A percentile compares a stretch with the other conserved stretches of the same genome.
These are phyloP conservation scores for Drosophila koepferae DNA, from an alignment of 2,888 invertebrate genomes.

Conservation along the genomic window DNA sequence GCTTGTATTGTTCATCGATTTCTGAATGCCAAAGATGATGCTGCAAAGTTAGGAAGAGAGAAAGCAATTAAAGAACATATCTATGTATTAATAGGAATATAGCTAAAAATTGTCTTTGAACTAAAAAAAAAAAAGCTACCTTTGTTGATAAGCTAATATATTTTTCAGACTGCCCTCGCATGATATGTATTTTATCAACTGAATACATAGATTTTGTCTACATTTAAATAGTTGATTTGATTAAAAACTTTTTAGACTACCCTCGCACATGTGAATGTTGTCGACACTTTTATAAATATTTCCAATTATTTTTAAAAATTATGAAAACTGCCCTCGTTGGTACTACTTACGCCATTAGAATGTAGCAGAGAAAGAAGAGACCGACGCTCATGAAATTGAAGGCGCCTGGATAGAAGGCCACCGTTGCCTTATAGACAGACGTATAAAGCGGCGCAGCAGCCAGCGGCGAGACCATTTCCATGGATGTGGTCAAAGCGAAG, in stretches of 20 bases:
- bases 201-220: too few species aligned
- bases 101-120: not conserved
- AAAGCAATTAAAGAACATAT: not conserved
- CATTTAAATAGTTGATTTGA: not conserved
- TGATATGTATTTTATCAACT: too few species aligned
- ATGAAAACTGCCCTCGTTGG: not conserved
- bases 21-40: conserved; percentile 83
- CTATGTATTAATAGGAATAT: not conserved
- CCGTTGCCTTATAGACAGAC: conserved; percentile 87
- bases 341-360: conserved; percentile 86
- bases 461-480: conserved; percentile 89
- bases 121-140: too few species aligned
- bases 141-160: not conserved
- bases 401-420: conserved; percentile 86
- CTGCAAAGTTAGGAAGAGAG: conserved; percentile 54
- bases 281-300: too few species aligned
- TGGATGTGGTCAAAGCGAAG: conserved; percentile 89
- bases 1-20: conserved; percentile 71
- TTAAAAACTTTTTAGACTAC: not conserved
- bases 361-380: conserved; percentile 85
- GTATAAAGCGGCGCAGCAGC: conserved; percentile 88
- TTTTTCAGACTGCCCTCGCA: not conserved
- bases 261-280: not conserved
- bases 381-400: conserved; percentile 87
- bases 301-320: too few species aligned